Conservation (phyloP, 2,113 vertebrate species). For the Trinectes maculatus region DNA sequence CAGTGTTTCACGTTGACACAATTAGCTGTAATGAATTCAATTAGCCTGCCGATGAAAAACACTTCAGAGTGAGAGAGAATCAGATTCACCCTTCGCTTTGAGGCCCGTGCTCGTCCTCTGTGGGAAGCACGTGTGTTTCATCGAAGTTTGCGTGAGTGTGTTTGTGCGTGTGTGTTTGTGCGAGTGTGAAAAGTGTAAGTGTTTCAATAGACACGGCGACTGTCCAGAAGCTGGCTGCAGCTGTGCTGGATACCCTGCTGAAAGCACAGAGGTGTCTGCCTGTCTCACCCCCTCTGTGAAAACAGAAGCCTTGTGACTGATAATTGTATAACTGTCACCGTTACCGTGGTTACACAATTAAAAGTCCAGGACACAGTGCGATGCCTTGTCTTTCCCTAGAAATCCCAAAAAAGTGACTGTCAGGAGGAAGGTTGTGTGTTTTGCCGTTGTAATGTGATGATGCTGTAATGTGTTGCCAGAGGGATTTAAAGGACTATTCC, state of each 20-base stretch:
- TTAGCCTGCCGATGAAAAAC: slow-evolving; percentile 35
- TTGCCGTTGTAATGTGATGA: neutral
- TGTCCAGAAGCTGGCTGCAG: slow-evolving; percentile 27
- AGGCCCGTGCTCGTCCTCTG: slow-evolving; percentile 29
- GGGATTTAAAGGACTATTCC: slow-evolving; percentile 8
- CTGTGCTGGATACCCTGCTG: slow-evolving; percentile 34
- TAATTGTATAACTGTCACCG: slow-evolving; percentile 27
- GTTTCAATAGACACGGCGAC: slow-evolving; percentile 10
- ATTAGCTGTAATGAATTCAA: slow-evolving; percentile 52
- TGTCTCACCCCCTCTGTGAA: slow-evolving; percentile 22
- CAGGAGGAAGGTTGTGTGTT: neutral
- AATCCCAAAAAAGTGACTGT: neutral
- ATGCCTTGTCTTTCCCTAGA: neutral
- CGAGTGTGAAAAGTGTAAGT: neutral
- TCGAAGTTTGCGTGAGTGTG: slow-evolving; percentile 17
- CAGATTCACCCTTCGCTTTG: slow-evolving; percentile 32
- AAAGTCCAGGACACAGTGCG: neutral
- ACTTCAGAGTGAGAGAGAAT: slow-evolving; percentile 24
- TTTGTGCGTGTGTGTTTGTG: slow-evolving; percentile 14
- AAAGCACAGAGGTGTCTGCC: slow-evolving; percentile 37
- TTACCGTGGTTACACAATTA: slow-evolving; percentile 10
- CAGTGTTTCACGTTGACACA: slow-evolving; percentile 31
- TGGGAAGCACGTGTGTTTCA: slow-evolving; percentile 48
- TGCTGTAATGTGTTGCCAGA: neutral
- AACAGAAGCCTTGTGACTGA: slow-evolving; percentile 27